Evolutionary conservation across 2,888 invertebrate species (phyloP).

Genomic region (Cerastis rubricosa): DNA sequence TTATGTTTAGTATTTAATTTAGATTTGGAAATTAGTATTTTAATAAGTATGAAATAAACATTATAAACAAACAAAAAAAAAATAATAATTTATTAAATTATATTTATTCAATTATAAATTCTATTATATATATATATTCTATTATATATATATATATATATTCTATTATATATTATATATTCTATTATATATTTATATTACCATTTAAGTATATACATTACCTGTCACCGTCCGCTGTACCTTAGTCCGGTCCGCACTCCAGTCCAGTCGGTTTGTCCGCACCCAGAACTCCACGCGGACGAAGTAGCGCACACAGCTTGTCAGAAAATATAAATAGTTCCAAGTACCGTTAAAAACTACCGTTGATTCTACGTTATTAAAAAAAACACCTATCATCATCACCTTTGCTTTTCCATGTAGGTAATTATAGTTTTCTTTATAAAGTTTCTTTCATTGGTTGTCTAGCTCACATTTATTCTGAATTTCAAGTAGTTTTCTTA

Average conservation of each 20-base stretch:
- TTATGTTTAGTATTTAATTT: too few relatives aligned
- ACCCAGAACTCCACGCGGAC: not conserved
- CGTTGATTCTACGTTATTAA: slow-evolving; percentile 39
- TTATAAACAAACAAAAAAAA: too few relatives aligned
- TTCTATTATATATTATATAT: too few relatives aligned
- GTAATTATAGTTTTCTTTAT: not conserved
- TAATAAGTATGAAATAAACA: too few relatives aligned
- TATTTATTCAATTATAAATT: too few relatives aligned
- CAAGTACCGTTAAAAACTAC: slow-evolving; percentile 2
- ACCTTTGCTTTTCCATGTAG: not conserved
- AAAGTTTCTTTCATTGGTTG: not conserved
- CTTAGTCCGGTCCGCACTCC: too few relatives aligned
- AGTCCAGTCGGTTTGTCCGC: not conserved
- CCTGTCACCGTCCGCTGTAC: too few relatives aligned
- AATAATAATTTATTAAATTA: too few relatives aligned
- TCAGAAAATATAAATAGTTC: not conserved
- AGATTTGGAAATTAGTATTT: too few relatives aligned
- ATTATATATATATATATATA: too few relatives aligned
- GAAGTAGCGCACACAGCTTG: slow-evolving; percentile 1
- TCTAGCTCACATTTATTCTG: not conserved
- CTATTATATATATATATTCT: too few relatives aligned
- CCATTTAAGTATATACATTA: not conserved
- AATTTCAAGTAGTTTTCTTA: not conserved
- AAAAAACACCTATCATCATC: slow-evolving; percentile 20
- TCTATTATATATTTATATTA: too few relatives aligned